Percentiles rank a stretch among this genome's conserved stretches.
These are phyloP conservation scores for Leucoptera coffeella DNA, from an alignment of 2,888 invertebrate species.

Conservation along the genomic window DNA sequence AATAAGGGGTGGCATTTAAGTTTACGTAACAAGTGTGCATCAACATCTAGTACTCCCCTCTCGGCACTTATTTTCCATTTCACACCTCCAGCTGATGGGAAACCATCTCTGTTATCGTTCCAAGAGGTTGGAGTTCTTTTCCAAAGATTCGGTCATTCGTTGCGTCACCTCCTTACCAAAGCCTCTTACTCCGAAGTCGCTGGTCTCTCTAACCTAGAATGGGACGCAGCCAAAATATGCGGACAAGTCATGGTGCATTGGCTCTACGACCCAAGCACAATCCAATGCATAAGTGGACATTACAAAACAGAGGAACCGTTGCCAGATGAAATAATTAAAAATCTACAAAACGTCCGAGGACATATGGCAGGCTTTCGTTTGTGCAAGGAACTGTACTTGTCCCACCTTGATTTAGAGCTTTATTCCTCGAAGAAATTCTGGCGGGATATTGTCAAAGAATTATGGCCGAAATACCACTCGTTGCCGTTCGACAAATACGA, in stretches of 20 bases:
- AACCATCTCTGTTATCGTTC: constrained; percentile 67
- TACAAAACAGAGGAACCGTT: constrained; percentile 66
- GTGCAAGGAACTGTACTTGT: constrained; percentile 74
- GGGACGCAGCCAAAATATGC: constrained; percentile 85
- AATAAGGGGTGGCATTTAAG: constrained; percentile 72
- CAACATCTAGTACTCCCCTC: constrained; percentile 62
- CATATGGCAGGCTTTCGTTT: constrained; percentile 77
- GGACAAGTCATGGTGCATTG: constrained; percentile 79
- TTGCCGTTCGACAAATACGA: constrained; percentile 73
- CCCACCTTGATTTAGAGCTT: constrained; percentile 77
- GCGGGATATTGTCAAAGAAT: constrained; percentile 67
- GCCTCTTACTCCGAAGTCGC: constrained; percentile 79
- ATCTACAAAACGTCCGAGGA: constrained; percentile 56
- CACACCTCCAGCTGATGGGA: constrained; percentile 54
- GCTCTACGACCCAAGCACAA: constrained; percentile 59
- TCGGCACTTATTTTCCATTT: constrained; percentile 83
- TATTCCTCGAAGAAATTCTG: constrained; percentile 75
- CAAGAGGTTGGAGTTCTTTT: constrained; percentile 73
- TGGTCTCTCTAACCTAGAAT: constrained; percentile 83
- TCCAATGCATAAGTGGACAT: constrained; percentile 66
- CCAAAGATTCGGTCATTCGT: constrained; percentile 77
- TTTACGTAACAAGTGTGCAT: constrained; percentile 65
- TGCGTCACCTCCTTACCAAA: constrained; percentile 81
- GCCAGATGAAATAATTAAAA: constrained; percentile 58
- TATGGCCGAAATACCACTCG: constrained; percentile 78